These are phyloP conservation scores for Caenorhabditis panamensis DNA, from an alignment of 2,888 invertebrate species.

Conservation along the genomic window DNA sequence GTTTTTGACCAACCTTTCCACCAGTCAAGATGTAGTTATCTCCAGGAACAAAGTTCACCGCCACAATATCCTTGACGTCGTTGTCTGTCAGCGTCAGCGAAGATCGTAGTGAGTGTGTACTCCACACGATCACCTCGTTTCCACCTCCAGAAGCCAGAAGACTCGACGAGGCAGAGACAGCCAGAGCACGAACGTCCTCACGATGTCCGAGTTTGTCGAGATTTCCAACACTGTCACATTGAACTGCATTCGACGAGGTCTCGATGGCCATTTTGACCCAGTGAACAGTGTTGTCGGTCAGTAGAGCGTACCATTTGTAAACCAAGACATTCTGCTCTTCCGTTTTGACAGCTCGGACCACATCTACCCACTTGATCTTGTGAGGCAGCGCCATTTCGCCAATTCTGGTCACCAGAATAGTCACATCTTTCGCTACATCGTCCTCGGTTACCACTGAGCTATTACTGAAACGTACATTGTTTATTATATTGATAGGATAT, in stretches of 20 bases:
- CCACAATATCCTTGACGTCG: conserved; percentile 85
- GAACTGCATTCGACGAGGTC: conserved; percentile 57
- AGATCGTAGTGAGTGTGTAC: conserved; percentile 85
- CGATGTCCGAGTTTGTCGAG: conserved; percentile 87
- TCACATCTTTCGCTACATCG: conserved; percentile 76
- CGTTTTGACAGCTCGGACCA: conserved; percentile 60
- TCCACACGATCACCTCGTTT: conserved; percentile 88
- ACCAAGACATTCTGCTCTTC: conserved; percentile 27
- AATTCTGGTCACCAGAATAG: conserved; percentile 83
- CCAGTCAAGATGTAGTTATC: conserved; percentile 93
- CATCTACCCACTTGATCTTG: conserved; percentile 79
- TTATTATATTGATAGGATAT: not conserved
- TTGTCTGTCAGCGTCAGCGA: conserved; percentile 87
- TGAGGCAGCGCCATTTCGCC: conserved; percentile 82
- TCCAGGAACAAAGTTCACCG: conserved; percentile 89
- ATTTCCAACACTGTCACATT: conserved; percentile 59
- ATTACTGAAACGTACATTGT: conserved; percentile 35
- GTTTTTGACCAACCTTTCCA: conserved; percentile 85
- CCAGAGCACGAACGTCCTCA: conserved; percentile 90
- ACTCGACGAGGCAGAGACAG: conserved; percentile 93
- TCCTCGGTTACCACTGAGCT: conserved; percentile 44
- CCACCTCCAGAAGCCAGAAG: conserved; percentile 77
- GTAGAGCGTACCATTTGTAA: conserved; percentile 67
- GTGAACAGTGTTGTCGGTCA: conserved; percentile 74
- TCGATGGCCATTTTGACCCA: conserved; percentile 69